phyloP scores from a whole-genome alignment of 1,140 invertebrate genomes.

The Micrasema minimum region DNA sequence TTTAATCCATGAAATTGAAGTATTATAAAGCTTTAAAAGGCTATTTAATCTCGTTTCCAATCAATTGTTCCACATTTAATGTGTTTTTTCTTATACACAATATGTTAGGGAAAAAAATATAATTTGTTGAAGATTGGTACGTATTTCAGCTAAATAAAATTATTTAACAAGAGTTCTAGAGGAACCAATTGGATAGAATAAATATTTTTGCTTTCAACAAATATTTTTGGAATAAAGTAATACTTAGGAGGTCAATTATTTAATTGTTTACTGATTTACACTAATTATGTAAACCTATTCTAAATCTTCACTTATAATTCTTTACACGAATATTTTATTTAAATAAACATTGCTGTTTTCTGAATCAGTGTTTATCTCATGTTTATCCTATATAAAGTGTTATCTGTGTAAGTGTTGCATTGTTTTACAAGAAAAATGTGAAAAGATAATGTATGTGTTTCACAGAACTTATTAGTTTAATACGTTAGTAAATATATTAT shows the following conservation, averaged over 20 bases:
- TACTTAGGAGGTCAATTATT: background rate
- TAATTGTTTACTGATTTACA: background rate
- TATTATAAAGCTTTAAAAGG: background rate
- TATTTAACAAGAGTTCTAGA: too few species aligned
- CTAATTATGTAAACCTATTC: background rate
- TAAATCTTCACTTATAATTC: background rate
- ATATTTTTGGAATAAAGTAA: background rate
- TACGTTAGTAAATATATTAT: slow-evolving; percentile 38
- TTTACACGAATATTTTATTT: background rate
- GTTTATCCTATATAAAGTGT: background rate
- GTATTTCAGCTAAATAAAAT: too few species aligned
- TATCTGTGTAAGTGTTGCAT: slow-evolving; percentile 46
- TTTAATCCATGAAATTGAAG: background rate
- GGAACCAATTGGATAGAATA: too few species aligned
- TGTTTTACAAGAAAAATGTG: slow-evolving; percentile 41
- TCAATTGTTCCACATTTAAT: background rate
- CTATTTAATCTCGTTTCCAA: background rate
- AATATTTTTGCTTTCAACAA: too few species aligned
- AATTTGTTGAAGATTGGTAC: too few species aligned
- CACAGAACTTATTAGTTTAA: too few species aligned
- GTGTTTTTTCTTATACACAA: background rate
- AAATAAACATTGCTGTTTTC: background rate
- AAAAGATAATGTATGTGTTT: slow-evolving; percentile 19
- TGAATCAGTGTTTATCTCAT: slow-evolving; percentile 1
- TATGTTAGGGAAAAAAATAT: background rate